phyloP scores from a whole-genome alignment of 2,113 vertebrate genomes.

The Pandion haliaetus region DNA sequence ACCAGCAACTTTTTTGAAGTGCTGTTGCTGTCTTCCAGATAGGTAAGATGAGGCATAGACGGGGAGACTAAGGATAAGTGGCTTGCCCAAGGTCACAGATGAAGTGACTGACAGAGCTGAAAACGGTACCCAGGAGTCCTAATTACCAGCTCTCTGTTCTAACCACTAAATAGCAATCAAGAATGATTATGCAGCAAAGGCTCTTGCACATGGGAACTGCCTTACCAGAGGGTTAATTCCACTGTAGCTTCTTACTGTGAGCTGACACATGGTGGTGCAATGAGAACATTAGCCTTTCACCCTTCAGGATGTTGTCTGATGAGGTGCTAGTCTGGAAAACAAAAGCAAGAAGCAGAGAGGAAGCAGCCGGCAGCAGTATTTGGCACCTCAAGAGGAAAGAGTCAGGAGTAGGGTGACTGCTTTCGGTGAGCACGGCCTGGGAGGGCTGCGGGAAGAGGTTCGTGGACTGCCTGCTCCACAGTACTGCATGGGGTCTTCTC shows the following conservation, averaged over 20 bases:
- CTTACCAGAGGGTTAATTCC: not conserved
- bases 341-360: not conserved
- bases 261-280: not conserved
- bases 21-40: not conserved
- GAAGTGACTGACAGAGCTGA: not conserved
- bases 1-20: not conserved
- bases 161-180: not conserved
- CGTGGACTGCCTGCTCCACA: not conserved
- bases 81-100: not conserved
- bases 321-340: not conserved
- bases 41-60: not conserved
- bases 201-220: not conserved
- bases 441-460: not conserved
- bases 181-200: not conserved
- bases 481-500: not conserved
- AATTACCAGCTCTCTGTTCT: not conserved
- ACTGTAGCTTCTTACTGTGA: not conserved
- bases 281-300: not conserved
- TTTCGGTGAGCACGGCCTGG: not conserved
- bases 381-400: not conserved
- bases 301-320: not conserved
- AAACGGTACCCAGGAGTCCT: not conserved
- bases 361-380: not conserved
- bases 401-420: rapidly evolving
- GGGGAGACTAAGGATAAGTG: not conserved